A percentile compares a stretch with the other conserved stretches of the same genome.
These are phyloP conservation scores for Anguilla megastoma DNA, from an alignment of 2,797 vertebrate species.

Conservation along the genomic window DNA sequence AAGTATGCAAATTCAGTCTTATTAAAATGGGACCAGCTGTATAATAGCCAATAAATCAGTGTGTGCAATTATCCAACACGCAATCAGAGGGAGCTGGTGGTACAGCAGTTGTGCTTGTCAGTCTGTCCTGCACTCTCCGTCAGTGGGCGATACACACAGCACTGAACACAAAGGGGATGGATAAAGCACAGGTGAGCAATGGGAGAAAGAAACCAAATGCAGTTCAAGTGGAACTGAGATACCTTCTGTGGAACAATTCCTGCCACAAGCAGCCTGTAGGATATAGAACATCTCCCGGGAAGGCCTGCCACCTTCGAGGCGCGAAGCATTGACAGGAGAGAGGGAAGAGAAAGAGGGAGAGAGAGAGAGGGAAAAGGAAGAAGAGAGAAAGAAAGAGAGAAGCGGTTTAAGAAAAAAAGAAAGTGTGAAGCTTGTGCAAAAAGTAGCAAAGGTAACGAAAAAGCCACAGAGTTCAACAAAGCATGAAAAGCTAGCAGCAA, in stretches of 20 bases:
- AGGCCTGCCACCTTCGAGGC: constrained; percentile 94
- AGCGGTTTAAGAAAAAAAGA: constrained; percentile 62
- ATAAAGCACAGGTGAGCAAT: constrained; percentile 49
- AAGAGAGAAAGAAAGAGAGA: constrained; percentile 64
- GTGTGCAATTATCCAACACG: not conserved
- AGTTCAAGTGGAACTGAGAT: constrained; percentile 83
- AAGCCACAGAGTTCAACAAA: constrained; percentile 32
- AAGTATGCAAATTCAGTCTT: not conserved
- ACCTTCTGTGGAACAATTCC: constrained; percentile 99
- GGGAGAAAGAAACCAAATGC: constrained; percentile 49
- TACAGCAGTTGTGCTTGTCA: not conserved
- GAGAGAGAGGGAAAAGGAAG: constrained; percentile 49
- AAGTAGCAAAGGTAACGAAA: constrained; percentile 73
- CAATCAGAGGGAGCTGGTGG: not conserved
- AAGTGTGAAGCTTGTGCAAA: constrained; percentile 76
- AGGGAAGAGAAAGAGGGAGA: constrained; percentile 81
- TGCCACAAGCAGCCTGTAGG: constrained; percentile 96
- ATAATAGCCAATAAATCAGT: not conserved
- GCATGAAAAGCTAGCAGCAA: constrained; percentile 50
- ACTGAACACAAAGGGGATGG: constrained; percentile 48
- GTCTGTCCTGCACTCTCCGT: constrained; percentile 35
- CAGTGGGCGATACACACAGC: constrained; percentile 41
- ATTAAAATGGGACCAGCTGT: not conserved
- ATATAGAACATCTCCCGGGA: constrained; percentile 98
- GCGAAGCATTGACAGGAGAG: constrained; percentile 77